Base-by-base conservation (phyloP, 1,140 invertebrate genomes). In the Drosophila sp. region DNA sequence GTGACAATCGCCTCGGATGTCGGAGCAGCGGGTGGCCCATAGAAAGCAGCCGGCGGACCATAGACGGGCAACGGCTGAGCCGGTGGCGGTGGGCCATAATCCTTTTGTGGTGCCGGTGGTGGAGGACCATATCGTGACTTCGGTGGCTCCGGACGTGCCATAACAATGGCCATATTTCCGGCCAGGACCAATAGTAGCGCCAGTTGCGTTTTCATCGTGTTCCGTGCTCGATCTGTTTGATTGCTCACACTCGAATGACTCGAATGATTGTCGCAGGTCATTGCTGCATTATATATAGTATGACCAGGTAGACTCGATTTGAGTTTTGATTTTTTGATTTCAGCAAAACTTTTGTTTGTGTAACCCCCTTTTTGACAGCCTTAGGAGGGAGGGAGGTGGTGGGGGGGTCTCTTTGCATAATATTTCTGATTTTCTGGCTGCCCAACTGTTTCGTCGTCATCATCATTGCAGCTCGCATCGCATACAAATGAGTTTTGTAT, bases 1-100 rank as follows among this genome's bases (percentile, higher is more conserved):
- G 95, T 95, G 18, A 96, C 93, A 1, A 95, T 67, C 0, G 90
- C 66, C 59, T 91, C 90, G 18, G 70, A 62, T 0, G 63, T 66
- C 14, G 41, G 67, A 11, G 74, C 70, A 1, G 74, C 61, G 8
- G 90, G 90, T 58, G 91, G 91, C 2, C 91, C 91, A 61, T 92
- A 91, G 53, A 92, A 89, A 2, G 77, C 83, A 2, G 90, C 81
- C 0, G 91, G 89, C 45, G 91, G 84, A 4, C 90, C 90, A 36
- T 91, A 92, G 6, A 50, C 56, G 1, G 90, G 91, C 45, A 90
- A 18, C 0, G 91, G 91, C 32, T 90, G 83, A 2, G 81, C 64
- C n/a, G 80, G 86, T 40, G 75, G 78, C 51, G 91, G 91, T 46
- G 91, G 78, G 25, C 90, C 89, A 45, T 92, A 92, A 72, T 92